Evolutionary conservation across 2,113 vertebrate species (phyloP), one percentile per base, ranked within the genome.

Genomic region (Donacobius atricapilla): DNA sequence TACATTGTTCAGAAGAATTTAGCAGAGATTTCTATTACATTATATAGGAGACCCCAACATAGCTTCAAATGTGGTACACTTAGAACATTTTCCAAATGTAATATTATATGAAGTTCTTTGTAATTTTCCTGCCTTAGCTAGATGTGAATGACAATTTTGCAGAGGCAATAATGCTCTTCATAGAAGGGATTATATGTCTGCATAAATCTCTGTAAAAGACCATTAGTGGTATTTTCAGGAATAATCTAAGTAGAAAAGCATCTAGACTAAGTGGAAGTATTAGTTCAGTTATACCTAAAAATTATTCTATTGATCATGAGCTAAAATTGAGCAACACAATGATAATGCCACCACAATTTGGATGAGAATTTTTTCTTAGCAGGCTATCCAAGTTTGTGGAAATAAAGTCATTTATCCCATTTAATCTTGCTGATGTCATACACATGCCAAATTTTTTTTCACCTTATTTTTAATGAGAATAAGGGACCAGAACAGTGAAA

Each of bases 121-220:
- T 60, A 78, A 60, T 93, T 89, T 87, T 95, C 70, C 44, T 87
- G 45, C 33, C 48, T 88, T 58, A 82, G 40, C 56, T 89, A 82
- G 39, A 86, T 31, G 15, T 72, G 71, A 87, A 56, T 0, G 14
- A 57, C 39, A 72, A 89, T 93, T 93, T 89, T 89, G 35, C 35
- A 47, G n/a, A 70, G 30, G 44, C 64, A 86, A 65, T 82, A 79
- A 69, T 58, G 15, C 56, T 87, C 31, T 94, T 82, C 73, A 64
- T 77, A 80, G 56, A 80, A 94, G 90, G 17, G 69, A 90, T 85
- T 93, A 92, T 84, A 58, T 83, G 48, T 31, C 44, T 70, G 31
- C 58, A 95, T 89, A 92, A 95, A 90, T 91, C 75, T 96, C 94
- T 89, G 37, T 61, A 89, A 96, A 96, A 95, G 27, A 42, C 70